Conservation (phyloP, 2,113 vertebrate species). For the Semicossyphus pulcher region DNA sequence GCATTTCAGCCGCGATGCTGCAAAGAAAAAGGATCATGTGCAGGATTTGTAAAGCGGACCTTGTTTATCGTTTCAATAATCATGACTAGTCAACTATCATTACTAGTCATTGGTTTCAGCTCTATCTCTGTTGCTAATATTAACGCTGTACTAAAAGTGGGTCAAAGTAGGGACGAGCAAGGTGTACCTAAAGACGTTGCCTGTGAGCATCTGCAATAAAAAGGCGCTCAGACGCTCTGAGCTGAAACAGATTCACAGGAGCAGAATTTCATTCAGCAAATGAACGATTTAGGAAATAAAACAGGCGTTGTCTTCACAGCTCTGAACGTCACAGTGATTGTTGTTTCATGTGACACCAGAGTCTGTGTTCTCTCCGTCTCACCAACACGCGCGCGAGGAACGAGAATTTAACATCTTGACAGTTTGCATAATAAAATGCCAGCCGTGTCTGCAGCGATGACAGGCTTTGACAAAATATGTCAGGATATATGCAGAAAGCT, state of each 20-base stretch:
- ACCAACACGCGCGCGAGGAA: slow-evolving; percentile 4
- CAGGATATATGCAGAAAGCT: slow-evolving; percentile 14
- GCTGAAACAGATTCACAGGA: neutral
- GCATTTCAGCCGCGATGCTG: no score
- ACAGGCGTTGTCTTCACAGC: neutral
- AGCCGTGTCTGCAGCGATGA: slow-evolving; percentile 16
- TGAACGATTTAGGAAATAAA: neutral
- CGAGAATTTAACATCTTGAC: slow-evolving; percentile 22
- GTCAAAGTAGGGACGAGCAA: no score
- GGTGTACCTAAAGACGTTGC: no score
- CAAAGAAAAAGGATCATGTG: no score
- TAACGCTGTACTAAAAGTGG: no score
- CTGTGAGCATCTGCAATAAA: neutral
- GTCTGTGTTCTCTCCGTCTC: slow-evolving; percentile 5
- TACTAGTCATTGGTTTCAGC: no score
- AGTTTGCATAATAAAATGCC: slow-evolving; percentile 33
- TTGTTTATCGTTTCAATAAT: no score
- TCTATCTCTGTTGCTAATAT: no score
- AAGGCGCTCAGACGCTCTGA: neutral
- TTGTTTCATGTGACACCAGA: neutral
- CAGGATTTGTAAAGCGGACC: no score
- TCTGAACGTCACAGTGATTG: neutral
- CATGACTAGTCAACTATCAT: no score
- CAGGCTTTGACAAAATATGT: slow-evolving; percentile 39
- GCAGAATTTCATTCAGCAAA: neutral